Evolutionary conservation across 2,113 vertebrate genomes (phyloP).

Genomic region (Drymodes brunneopygia): DNA sequence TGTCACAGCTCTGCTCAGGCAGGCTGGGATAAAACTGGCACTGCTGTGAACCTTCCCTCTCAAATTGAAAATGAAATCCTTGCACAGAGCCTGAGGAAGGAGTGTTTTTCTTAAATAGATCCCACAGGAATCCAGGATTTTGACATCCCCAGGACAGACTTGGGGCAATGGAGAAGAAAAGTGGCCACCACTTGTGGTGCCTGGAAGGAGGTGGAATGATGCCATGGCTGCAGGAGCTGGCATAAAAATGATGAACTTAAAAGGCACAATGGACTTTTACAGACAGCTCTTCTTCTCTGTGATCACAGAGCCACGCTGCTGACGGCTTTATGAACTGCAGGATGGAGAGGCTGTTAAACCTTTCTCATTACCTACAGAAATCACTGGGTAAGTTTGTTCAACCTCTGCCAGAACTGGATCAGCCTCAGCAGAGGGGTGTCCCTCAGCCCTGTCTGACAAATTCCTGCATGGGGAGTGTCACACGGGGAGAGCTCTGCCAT

Average conservation of each 20-base stretch:
- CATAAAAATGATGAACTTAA: slow-evolving; percentile 16
- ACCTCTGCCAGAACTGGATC: background rate
- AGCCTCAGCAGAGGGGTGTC: background rate
- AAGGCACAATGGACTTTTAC: background rate
- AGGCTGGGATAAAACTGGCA: background rate
- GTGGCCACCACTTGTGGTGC: background rate
- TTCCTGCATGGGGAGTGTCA: background rate
- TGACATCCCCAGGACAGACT: background rate
- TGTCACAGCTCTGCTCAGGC: background rate
- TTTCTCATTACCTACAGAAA: background rate
- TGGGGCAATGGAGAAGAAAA: background rate
- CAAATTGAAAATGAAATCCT: background rate
- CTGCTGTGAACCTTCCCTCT: background rate
- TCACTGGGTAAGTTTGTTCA: background rate
- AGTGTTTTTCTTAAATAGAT: background rate
- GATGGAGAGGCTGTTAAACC: background rate
- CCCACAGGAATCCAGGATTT: background rate
- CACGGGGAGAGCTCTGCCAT: background rate
- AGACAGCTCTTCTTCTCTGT: background rate
- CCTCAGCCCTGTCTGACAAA: background rate
- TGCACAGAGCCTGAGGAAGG: background rate
- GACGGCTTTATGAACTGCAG: background rate
- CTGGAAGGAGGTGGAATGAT: background rate
- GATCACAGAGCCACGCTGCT: background rate
- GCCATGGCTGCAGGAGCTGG: background rate